Evolutionary conservation across 1,140 invertebrate species (phyloP).

Genomic region (Ceratina australensis): DNA sequence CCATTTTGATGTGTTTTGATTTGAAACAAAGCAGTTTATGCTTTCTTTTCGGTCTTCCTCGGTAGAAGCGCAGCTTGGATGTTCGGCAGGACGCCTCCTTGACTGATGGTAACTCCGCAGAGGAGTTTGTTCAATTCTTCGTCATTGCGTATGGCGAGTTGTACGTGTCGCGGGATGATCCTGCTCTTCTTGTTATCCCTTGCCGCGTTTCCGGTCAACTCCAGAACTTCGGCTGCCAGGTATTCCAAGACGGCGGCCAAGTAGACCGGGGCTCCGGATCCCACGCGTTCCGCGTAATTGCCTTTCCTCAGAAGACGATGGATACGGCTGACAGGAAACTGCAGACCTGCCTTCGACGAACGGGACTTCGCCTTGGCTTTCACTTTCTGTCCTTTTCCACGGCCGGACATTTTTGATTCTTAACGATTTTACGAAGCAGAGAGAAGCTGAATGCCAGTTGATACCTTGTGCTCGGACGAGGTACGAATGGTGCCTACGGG

Average conservation of each 20-base stretch:
- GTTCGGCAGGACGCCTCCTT: conserved; percentile 85
- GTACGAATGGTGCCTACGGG: too few species aligned
- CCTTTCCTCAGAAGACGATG: conserved; percentile 49
- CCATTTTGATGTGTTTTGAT: conserved; percentile 12
- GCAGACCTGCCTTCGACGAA: conserved; percentile 78
- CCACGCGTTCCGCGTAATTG: conserved; percentile 70
- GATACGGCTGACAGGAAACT: conserved; percentile 53
- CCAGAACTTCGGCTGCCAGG: conserved; percentile 83
- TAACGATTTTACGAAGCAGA: conserved; percentile 24
- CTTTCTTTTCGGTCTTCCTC: conserved; percentile 52
- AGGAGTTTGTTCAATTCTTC: conserved; percentile 86
- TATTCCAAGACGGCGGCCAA: conserved; percentile 68
- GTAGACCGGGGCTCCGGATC: conserved; percentile 79
- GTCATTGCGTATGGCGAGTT: conserved; percentile 56
- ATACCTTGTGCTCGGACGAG: too few species aligned
- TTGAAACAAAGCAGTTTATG: conserved; percentile 74
- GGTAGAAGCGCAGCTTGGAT: conserved; percentile 77
- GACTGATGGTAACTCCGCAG: conserved; percentile 84
- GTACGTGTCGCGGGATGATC: conserved; percentile 69
- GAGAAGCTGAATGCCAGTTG: background rate
- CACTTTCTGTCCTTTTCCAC: conserved; percentile 76
- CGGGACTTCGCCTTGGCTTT: conserved; percentile 80
- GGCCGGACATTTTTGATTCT: conserved; percentile 73
- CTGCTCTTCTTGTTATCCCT: conserved; percentile 59
- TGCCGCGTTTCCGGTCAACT: conserved; percentile 51